Conservation (phyloP, 2,888 invertebrate species). For the Pterostichus madidus region DNA sequence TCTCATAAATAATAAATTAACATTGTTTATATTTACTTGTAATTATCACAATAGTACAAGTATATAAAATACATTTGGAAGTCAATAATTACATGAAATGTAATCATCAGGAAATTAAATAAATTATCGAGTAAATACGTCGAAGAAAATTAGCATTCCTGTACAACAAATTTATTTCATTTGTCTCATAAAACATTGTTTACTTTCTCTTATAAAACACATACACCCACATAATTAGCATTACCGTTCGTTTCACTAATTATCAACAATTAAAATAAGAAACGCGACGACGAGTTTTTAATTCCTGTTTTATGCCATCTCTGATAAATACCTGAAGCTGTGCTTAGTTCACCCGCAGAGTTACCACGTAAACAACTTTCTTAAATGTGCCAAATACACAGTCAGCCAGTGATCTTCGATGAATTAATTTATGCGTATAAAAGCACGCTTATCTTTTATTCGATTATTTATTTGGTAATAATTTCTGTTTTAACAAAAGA, state of each 20-base stretch:
- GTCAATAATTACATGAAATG: conserved; percentile 33
- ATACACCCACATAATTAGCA: conserved; percentile 53
- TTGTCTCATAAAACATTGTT: conserved; percentile 26
- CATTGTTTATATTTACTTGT: no score
- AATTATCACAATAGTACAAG: no score
- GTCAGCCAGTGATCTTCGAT: neutral
- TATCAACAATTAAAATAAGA: conserved; percentile 54
- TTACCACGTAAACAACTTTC: conserved; percentile 40
- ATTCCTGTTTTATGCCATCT: conserved; percentile 32
- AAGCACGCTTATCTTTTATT: conserved; percentile 9
- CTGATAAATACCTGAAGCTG: conserved; percentile 32
- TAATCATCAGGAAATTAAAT: conserved; percentile 10
- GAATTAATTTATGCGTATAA: conserved; percentile 43
- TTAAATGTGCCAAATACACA: conserved; percentile 44
- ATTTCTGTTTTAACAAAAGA: conserved; percentile 33
- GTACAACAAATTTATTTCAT: conserved; percentile 11
- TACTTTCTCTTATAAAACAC: conserved; percentile 48
- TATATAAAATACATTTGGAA: conserved; percentile 32
- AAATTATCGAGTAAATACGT: conserved; percentile 11
- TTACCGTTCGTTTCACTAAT: conserved; percentile 45
- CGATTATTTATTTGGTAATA: conserved; percentile 39
- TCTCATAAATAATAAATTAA: no score
- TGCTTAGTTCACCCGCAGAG: conserved; percentile 33
- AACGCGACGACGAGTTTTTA: conserved; percentile 33
- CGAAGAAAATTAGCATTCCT: conserved; percentile 28